phyloP scores from a whole-genome alignment of 35 echinoderm and acorn worm species.

The Apostichopus parvimensis region DNA sequence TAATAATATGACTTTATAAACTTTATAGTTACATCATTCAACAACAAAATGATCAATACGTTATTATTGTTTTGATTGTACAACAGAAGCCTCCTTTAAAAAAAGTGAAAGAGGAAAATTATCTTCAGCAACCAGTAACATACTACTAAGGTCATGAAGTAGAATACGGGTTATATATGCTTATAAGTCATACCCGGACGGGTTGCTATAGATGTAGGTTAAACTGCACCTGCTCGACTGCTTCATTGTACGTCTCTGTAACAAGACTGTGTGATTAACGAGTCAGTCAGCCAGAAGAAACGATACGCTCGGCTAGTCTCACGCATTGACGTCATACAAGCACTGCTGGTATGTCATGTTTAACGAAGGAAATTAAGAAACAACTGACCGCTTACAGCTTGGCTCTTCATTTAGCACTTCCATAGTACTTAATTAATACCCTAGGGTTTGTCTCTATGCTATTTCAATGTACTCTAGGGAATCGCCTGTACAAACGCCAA shows the following conservation, averaged over 20 bases:
- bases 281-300: slow-evolving; percentile 28
- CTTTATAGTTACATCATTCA: too few relatives aligned
- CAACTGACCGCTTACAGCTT: slow-evolving; percentile 48
- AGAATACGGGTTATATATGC: not conserved
- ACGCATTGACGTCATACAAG: slow-evolving; percentile 19
- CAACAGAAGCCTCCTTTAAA: too few relatives aligned
- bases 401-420: slow-evolving; percentile 26
- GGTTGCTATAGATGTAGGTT: slow-evolving; percentile 27
- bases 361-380: slow-evolving; percentile 44
- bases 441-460: not conserved
- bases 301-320: slow-evolving; percentile 2
- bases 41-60: too few relatives aligned
- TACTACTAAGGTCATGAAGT: not conserved
- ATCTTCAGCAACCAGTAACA: too few relatives aligned
- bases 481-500: not conserved
- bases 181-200: not conserved
- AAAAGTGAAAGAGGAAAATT: too few relatives aligned
- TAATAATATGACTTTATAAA: too few relatives aligned
- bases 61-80: too few relatives aligned
- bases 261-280: slow-evolving; percentile 43
- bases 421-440: slow-evolving; percentile 37
- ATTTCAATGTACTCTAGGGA: not conserved
- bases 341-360: slow-evolving; percentile 40
- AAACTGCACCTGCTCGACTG: slow-evolving; percentile 24
- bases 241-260: slow-evolving; percentile 26